phyloP scores from a whole-genome alignment of 2,888 invertebrate genomes.

The Oscheius myriophilus region DNA sequence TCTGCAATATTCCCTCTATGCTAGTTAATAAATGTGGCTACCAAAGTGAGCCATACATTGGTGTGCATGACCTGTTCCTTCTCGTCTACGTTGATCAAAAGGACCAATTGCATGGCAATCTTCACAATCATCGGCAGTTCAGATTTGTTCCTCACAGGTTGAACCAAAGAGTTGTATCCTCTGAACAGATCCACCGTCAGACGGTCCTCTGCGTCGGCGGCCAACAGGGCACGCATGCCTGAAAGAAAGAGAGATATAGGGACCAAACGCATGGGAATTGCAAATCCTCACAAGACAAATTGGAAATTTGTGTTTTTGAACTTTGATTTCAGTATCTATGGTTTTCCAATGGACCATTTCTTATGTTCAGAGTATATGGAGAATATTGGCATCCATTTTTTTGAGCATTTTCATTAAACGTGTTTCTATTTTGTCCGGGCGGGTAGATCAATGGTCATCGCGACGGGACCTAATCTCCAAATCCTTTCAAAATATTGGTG shows the following conservation, averaged over 20 bases:
- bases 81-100: conserved; percentile 74
- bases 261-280: no score
- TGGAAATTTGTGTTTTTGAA: no score
- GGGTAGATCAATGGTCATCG: no score
- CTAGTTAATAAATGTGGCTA: conserved; percentile 55
- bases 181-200: conserved; percentile 73
- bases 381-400: no score
- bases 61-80: conserved; percentile 71
- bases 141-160: conserved; percentile 70
- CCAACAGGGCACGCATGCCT: conserved; percentile 27
- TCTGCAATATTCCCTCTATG: conserved; percentile 45
- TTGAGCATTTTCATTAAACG: no score
- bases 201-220: conserved; percentile 71
- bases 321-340: no score
- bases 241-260: no score
- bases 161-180: conserved; percentile 73
- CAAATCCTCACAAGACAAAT: background rate
- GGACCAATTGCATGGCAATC: conserved; percentile 70
- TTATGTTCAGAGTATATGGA: no score
- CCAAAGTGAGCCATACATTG: conserved; percentile 74
- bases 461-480: no score
- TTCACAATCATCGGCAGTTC: conserved; percentile 67
- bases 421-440: no score
- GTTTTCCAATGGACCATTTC: no score
- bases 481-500: no score